These are phyloP conservation scores for Hippocampus barbouri DNA, from an alignment of 2,113 vertebrate species.

Conservation along the genomic window DNA sequence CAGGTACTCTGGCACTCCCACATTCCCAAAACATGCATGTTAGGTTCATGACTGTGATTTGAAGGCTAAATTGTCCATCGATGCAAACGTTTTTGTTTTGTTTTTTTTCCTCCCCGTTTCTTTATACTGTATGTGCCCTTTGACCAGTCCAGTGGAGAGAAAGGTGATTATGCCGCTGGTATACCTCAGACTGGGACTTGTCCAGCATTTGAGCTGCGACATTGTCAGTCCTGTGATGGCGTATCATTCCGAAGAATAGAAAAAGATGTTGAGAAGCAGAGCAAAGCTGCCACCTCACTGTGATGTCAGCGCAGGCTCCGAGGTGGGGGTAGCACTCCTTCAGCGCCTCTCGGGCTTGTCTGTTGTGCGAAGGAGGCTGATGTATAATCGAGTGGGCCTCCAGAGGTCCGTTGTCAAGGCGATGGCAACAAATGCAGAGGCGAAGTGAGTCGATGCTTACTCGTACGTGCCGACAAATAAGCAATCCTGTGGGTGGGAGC, in stretches of 20 bases:
- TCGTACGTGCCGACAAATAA: constrained; percentile 38
- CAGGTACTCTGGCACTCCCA: too few relatives aligned
- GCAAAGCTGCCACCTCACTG: constrained; percentile 50
- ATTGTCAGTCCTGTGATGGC: constrained; percentile 53
- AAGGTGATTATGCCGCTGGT: background rate
- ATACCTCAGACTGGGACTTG: background rate
- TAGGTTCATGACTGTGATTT: too few relatives aligned
- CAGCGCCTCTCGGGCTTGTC: constrained; percentile 51
- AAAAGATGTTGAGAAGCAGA: constrained; percentile 38
- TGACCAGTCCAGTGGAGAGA: background rate
- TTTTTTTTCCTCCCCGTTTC: too few relatives aligned
- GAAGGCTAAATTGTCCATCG: background rate
- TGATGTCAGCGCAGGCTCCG: constrained; percentile 60
- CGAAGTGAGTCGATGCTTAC: constrained; percentile 37
- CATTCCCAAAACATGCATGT: too few relatives aligned
- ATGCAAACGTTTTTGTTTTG: too few relatives aligned
- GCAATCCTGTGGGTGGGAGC: constrained; percentile 38
- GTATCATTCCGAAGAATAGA: constrained; percentile 48
- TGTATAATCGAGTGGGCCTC: constrained; percentile 53
- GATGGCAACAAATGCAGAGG: constrained; percentile 62
- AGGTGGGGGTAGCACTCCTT: constrained; percentile 35
- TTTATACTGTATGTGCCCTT: background rate
- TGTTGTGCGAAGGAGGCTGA: constrained; percentile 47
- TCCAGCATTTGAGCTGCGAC: constrained; percentile 32
- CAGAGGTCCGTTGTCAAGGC: constrained; percentile 62